These are phyloP conservation scores for Camelus dromedarius DNA, from an alignment of 2,113 vertebrate species.

Conservation along the genomic window DNA sequence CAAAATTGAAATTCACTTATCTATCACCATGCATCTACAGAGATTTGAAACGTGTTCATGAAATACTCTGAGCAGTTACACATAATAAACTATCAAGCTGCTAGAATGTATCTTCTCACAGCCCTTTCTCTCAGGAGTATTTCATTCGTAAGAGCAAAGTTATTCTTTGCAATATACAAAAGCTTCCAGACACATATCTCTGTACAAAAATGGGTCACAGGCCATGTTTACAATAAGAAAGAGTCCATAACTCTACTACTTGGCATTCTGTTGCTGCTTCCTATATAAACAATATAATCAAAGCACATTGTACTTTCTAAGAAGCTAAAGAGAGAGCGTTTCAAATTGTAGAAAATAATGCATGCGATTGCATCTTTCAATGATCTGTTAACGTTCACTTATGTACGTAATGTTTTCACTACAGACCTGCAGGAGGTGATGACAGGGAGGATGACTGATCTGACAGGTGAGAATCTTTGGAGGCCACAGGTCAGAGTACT, in stretches of 20 bases:
- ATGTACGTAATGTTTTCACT: background rate
- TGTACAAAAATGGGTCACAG: background rate
- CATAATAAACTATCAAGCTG: background rate
- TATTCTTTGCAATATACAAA: background rate
- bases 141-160: background rate
- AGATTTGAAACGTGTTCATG: conserved; percentile 14
- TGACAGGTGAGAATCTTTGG: background rate
- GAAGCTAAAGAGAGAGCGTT: background rate
- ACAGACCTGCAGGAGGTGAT: background rate
- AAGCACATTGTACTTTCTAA: background rate
- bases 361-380: background rate
- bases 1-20: conserved; percentile 27
- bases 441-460: fast-evolving
- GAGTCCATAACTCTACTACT: background rate
- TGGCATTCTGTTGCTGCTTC: background rate
- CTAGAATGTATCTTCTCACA: background rate
- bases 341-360: background rate
- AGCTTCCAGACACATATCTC: background rate
- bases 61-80: conserved; percentile 44
- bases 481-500: background rate
- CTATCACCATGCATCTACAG: background rate
- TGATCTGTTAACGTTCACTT: background rate
- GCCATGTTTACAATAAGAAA: background rate
- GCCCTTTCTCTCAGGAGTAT: background rate
- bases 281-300: background rate